Evolutionary conservation across 2,797 vertebrate species (phyloP), one percentile per base, ranked within the genome.

Genomic region (Urosaurus nigricauda): DNA sequence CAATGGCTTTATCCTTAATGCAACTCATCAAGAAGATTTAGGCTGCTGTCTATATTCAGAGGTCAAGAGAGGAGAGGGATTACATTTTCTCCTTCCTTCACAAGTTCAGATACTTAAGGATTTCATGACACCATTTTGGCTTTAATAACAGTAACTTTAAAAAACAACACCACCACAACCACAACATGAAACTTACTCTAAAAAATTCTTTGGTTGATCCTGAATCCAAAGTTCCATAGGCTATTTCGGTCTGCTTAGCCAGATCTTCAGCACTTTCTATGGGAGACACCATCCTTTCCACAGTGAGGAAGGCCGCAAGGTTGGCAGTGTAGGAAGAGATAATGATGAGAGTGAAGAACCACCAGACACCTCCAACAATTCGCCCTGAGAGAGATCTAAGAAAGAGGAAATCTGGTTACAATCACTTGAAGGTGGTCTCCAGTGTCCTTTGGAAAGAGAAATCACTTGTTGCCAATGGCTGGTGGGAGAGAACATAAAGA

Each of bases 311-410:
- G 96, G 99, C 99, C 97, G 99, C 99, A 83, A 99, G 97, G 96
- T 99, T 99, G 97, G 99, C 99, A 95, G 99, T 99, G 96, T 99
- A 99, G 96, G 99, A 99, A 91, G 99, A 99, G 97, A 99, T 99
- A 96, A 99, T 99, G 98, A 99, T 99, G 97, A 99, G 98, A 94
- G 99, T 99, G 98, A 99, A 99, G 97, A 99, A 99, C 99, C 99
- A 99, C 99, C 99, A 99, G 96, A 99, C 99, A 80, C 99, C 99
- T 96, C 99, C 99, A 0, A 99, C 99, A 92, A 99, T 99, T 94
- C 99, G 98, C 93, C 99, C 99, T 68, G 99, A 99, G 96, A 99
- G 98, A 96, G 99, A 99, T 97, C 99, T 99, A 94, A 4, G 95
- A 95, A 94, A 96, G 87, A 96, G 71, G 84, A 86, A 17, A 86